phyloP scores from a whole-genome alignment of 1,140 invertebrate genomes.

The Palaemon carinicauda region DNA sequence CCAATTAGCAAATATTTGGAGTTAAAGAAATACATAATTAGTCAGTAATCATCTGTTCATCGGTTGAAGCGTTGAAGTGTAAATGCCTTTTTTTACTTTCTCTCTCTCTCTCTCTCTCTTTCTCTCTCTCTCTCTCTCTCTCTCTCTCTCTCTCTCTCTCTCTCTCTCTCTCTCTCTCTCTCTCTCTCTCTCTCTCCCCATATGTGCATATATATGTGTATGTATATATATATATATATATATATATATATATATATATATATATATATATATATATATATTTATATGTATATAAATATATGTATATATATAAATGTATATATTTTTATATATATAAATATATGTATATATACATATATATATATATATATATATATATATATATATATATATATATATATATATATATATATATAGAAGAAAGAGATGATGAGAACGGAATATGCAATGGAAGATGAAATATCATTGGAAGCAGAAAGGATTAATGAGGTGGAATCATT shows the following conservation, averaged over 20 bases:
- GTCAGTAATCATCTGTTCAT: background rate
- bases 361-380: constrained; percentile 7
- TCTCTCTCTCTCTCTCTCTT: no score
- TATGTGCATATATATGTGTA: constrained; percentile 23
- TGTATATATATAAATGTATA: background rate
- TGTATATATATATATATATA: constrained; percentile 29
- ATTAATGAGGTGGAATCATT: no score
- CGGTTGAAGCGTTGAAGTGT: background rate
- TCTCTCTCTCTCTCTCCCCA: no score
- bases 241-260: constrained; percentile 19
- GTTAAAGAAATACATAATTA: background rate
- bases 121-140: no score
- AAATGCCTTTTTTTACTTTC: no score
- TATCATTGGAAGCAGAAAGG: no score
- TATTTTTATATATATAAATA: background rate
- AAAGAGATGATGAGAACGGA: no score
- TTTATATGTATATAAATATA: background rate
- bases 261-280: background rate
- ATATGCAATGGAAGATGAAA: no score
- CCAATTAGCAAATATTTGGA: background rate
- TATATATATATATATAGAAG: background rate
- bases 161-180: no score
- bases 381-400: constrained; percentile 13
- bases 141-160: no score
- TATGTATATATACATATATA: constrained; percentile 14